Evolutionary conservation across 2,113 vertebrate genomes (phyloP).

Genomic region (Tautogolabrus adspersus): DNA sequence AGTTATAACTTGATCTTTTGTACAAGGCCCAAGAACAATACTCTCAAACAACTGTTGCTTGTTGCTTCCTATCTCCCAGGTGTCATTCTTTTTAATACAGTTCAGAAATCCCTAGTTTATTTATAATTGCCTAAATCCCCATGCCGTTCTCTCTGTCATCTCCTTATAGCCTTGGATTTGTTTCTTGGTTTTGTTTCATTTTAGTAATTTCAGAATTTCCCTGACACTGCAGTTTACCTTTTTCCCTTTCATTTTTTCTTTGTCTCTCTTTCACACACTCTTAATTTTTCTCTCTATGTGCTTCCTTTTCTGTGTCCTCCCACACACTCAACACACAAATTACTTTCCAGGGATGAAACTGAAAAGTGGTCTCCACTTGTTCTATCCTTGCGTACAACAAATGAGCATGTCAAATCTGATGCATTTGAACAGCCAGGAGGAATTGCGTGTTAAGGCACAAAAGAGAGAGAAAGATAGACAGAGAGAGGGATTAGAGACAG

Average conservation of each 20-base stretch:
- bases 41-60: no score
- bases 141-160: not conserved
- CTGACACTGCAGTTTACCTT: not conserved
- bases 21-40: no score
- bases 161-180: not conserved
- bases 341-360: constrained; percentile 57
- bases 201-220: constrained; percentile 10
- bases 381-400: constrained; percentile 53
- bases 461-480: constrained; percentile 24
- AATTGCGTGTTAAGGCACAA: constrained; percentile 35
- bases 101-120: not conserved
- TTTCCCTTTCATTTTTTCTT: constrained; percentile 17
- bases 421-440: constrained; percentile 53
- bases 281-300: constrained; percentile 18
- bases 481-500: constrained; percentile 11
- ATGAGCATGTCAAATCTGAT: constrained; percentile 65
- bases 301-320: constrained; percentile 20
- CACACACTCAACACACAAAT: constrained; percentile 45
- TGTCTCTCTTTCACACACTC: constrained; percentile 19
- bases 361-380: constrained; percentile 59
- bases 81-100: constrained; percentile 18
- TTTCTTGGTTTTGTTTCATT: not conserved
- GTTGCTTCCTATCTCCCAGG: not conserved
- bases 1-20: no score
- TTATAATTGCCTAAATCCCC: no score